These are phyloP conservation scores for Nibea albiflora DNA, from an alignment of 2,113 vertebrate species.

Conservation along the genomic window DNA sequence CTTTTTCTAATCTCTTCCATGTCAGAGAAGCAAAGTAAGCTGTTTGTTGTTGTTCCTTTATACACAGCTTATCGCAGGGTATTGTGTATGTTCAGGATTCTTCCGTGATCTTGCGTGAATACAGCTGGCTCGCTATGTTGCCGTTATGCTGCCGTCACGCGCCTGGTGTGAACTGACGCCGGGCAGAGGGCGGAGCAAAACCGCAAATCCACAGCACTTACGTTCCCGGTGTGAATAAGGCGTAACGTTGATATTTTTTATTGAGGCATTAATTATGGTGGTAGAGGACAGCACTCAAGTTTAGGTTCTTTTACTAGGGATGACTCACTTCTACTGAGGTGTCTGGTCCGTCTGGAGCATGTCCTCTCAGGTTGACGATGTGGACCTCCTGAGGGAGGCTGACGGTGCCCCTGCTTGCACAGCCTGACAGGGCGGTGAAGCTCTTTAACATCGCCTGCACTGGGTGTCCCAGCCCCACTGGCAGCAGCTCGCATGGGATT, in stretches of 20 bases:
- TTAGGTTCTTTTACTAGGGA: not conserved
- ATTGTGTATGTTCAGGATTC: too few relatives aligned
- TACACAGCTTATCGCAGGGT: too few relatives aligned
- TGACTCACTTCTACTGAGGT: slow-evolving; percentile 85
- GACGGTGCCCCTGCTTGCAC: slow-evolving; percentile 91
- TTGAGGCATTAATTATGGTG: not conserved
- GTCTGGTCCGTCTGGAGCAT: slow-evolving; percentile 73
- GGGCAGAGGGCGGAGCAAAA: too few relatives aligned
- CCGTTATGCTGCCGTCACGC: too few relatives aligned
- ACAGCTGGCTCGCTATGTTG: too few relatives aligned
- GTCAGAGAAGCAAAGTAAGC: too few relatives aligned
- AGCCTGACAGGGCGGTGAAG: slow-evolving; percentile 92
- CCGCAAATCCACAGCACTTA: too few relatives aligned
- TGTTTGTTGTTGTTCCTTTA: too few relatives aligned
- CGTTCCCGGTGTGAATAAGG: too few relatives aligned
- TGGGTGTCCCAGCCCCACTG: slow-evolving; percentile 89
- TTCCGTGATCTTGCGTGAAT: too few relatives aligned
- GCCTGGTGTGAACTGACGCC: too few relatives aligned
- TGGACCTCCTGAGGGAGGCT: slow-evolving; percentile 92
- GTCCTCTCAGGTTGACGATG: slow-evolving; percentile 90
- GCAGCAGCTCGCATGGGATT: slow-evolving; percentile 86
- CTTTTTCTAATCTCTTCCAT: too few relatives aligned
- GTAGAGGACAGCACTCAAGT: not conserved
- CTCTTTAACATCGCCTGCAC: slow-evolving; percentile 92
- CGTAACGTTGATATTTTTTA: not conserved